Conservation (phyloP, 2,888 invertebrate genomes). For the Metallyticus violacea region DNA sequence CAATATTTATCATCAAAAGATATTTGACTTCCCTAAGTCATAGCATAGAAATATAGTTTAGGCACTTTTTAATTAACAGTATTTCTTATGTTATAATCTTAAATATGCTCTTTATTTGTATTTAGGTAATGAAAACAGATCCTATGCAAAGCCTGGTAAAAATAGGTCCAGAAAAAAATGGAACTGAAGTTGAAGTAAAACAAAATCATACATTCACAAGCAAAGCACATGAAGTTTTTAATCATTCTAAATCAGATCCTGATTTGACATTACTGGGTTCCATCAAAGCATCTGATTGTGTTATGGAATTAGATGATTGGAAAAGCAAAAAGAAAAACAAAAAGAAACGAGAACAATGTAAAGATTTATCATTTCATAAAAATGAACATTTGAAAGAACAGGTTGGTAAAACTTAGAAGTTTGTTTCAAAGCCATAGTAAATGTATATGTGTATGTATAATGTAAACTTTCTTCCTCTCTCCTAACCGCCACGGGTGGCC, state of each 20-base stretch:
- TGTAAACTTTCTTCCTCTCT: too few species aligned
- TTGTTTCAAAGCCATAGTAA: too few species aligned
- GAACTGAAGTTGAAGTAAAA: not conserved
- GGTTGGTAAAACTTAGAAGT: not conserved
- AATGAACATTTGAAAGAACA: not conserved
- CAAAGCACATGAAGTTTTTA: constrained; percentile 40
- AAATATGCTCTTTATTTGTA: not conserved
- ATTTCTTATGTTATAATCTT: not conserved
- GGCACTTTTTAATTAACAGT: not conserved
- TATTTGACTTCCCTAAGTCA: too few species aligned
- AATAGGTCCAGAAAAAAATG: not conserved
- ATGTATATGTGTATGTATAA: too few species aligned
- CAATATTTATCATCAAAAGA: too few species aligned
- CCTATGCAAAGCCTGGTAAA: not conserved
- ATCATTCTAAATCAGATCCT: constrained; percentile 34
- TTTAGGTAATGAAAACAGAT: not conserved
- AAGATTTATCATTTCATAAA: constrained; percentile 40
- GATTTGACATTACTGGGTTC: constrained; percentile 47
- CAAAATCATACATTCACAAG: not conserved
- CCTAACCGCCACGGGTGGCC: too few species aligned
- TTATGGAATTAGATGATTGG: not conserved
- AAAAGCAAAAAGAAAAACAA: constrained; percentile 37
- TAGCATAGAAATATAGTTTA: too few species aligned
- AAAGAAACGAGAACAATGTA: constrained; percentile 31
- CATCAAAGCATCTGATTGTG: constrained; percentile 48